Evolutionary conservation across 2,888 invertebrate genomes (phyloP), one percentile per base, ranked within the genome.

Genomic region (Apeira syringaria): DNA sequence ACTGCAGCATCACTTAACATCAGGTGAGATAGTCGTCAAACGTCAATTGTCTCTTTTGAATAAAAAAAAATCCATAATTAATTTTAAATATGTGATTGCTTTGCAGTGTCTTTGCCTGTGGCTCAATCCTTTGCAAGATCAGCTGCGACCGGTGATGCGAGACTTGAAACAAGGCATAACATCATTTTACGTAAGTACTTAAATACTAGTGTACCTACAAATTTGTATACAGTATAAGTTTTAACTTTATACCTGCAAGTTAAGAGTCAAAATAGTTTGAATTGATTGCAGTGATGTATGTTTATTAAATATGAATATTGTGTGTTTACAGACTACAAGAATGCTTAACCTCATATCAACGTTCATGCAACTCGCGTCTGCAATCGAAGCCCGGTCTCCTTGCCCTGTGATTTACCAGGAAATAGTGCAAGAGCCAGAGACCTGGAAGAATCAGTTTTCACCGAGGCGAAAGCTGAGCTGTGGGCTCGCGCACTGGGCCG

Each of bases 101-200:
- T 50, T 34, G 5, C 66, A 90, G 90, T 74, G 74, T 41, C 50
- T 90, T 10, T 85, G 84, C 50, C 53, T 90, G 26, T 90, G 88
- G 87, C 53, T 90, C 42, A 89, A 87, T 47, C 90, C 90, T 1
- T 59, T 89, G 47, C 91, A 90, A 81, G 88, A 90, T 50, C 85
- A 85, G 47, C 45, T 88, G 33, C 70, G 86, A 1, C 86, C 88
- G 0, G 71, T 87, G 0, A 76, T 88, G 74, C 71, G 88, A 0
- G 88, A 89, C 58, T 68, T 89, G 52, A 82, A 78, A 52, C 85
- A 89, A 61, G 80, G 78, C 25, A 80, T 87, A n/a, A 69, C 72
- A 9, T 75, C 86, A 0, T 59, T 79, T 50, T 87, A 83, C 50
- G 88, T 88, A 56, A 77, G 86, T 77, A 9, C 8, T 15, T 15